Conservation (phyloP, 2,888 invertebrate species). For the Cheilosia urbana region DNA sequence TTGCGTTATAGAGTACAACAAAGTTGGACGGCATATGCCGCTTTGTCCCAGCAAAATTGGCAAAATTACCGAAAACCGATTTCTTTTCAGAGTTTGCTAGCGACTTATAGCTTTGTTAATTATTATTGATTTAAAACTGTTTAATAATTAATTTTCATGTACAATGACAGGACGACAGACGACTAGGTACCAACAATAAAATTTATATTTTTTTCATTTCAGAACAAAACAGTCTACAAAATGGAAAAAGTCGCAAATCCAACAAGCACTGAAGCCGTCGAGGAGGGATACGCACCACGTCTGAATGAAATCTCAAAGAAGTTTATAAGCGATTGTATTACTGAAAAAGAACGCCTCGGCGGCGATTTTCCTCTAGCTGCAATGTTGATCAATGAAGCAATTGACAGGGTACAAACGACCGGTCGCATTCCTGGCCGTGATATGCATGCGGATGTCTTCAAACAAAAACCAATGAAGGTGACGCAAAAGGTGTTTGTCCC, state of each 20-base stretch:
- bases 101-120: too few relatives aligned
- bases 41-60: too few relatives aligned
- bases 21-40: too few relatives aligned
- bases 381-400: slow-evolving; percentile 85
- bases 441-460: slow-evolving; percentile 90
- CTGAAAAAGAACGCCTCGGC: slow-evolving; percentile 79
- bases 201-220: slow-evolving; percentile 1
- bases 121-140: too few relatives aligned
- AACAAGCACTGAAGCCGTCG: neutral
- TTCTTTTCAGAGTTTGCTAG: too few relatives aligned
- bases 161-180: too few relatives aligned
- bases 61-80: too few relatives aligned
- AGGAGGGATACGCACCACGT: slow-evolving; percentile 78
- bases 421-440: slow-evolving; percentile 88
- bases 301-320: slow-evolving; percentile 81
- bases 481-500: slow-evolving; percentile 82
- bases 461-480: slow-evolving; percentile 84
- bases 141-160: too few relatives aligned
- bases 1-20: too few relatives aligned
- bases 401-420: slow-evolving; percentile 88
- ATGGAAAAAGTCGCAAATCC: slow-evolving; percentile 8
- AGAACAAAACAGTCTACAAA: neutral
- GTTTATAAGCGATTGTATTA: slow-evolving; percentile 80
- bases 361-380: slow-evolving; percentile 80
- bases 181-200: too few relatives aligned